phyloP scores from a whole-genome alignment of 2,113 vertebrate species.

The Sapayoa aenigma region DNA sequence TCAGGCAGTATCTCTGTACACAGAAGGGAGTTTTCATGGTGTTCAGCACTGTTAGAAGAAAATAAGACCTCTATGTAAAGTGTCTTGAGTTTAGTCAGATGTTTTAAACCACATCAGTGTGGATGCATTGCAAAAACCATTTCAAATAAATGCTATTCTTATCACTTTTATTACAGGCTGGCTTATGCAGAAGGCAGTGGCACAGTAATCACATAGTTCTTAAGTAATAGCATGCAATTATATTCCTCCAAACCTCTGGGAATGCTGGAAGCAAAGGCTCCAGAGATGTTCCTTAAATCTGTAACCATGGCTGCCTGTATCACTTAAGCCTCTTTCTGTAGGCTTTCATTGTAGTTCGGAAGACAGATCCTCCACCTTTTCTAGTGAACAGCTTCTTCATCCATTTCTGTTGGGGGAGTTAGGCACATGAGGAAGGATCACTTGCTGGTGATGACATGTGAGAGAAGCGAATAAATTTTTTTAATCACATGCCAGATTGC shows the following conservation, averaged over 20 bases:
- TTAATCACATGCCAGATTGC: neutral
- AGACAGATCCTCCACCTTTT: neutral
- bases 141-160: constrained; percentile 47
- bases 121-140: neutral
- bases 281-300: neutral
- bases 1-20: neutral
- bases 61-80: neutral
- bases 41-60: neutral
- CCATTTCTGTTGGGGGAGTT: neutral
- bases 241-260: constrained; percentile 21
- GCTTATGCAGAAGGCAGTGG: constrained; percentile 30
- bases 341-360: neutral
- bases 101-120: neutral
- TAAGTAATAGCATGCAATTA: constrained; percentile 40
- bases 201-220: constrained; percentile 39
- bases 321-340: neutral
- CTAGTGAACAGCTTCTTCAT: neutral
- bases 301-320: neutral
- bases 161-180: constrained; percentile 36
- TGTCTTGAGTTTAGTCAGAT: neutral
- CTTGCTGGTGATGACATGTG: neutral
- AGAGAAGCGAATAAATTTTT: neutral
- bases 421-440: neutral
- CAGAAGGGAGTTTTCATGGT: neutral
- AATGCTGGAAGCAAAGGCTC: constrained; percentile 39